phyloP scores from a whole-genome alignment of 2,888 invertebrate species.

The Lumbricus terrestris region DNA sequence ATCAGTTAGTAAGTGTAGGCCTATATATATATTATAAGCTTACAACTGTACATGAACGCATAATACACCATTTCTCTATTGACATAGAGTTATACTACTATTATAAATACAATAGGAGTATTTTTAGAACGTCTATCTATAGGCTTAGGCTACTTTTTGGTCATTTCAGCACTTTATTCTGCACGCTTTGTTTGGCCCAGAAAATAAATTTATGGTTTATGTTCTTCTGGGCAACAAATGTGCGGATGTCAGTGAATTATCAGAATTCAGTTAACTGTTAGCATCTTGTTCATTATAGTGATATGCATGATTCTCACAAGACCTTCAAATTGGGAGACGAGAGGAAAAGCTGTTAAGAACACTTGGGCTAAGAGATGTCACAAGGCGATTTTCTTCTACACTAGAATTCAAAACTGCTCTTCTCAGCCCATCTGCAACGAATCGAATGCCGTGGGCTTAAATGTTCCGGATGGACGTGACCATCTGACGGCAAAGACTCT shows the following conservation, averaged over 20 bases:
- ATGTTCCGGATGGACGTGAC: neutral
- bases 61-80: no score
- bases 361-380: constrained; percentile 9
- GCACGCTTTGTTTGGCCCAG: no score
- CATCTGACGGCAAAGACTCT: constrained; percentile 11
- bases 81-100: no score
- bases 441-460: neutral
- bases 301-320: constrained; percentile 17
- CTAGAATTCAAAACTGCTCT: neutral
- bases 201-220: no score
- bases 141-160: no score
- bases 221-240: neutral
- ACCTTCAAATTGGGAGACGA: neutral
- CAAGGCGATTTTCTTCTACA: neutral
- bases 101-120: no score
- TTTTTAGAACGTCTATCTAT: no score
- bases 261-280: neutral
- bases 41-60: no score
- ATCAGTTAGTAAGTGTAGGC: no score
- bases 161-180: no score
- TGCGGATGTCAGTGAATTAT: neutral
- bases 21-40: no score
- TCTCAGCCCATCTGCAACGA: neutral
- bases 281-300: neutral
- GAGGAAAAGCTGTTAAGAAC: constrained; percentile 8